Percentiles rank a stretch among this genome's conserved stretches.
Conservation (phyloP, 2,797 vertebrate species). For the Okamejei kenojei region DNA sequence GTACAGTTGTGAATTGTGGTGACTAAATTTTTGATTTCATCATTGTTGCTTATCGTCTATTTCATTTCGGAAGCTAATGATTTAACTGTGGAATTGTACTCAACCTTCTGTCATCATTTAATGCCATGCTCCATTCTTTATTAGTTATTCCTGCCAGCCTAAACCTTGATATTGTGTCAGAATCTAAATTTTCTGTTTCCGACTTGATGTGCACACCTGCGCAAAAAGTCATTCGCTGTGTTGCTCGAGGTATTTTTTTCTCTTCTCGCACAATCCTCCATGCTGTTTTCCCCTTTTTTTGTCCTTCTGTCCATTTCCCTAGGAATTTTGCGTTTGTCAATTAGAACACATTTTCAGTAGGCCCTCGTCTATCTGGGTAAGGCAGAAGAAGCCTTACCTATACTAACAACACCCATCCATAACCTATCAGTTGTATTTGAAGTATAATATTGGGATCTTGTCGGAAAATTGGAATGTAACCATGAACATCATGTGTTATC, state of each 20-base stretch:
- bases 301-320: too few relatives aligned
- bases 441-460: too few relatives aligned
- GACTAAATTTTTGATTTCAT: not conserved
- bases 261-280: not conserved
- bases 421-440: too few relatives aligned
- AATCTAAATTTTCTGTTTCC: not conserved
- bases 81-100: not conserved
- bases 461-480: not conserved
- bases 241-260: not conserved
- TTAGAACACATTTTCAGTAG: too few relatives aligned
- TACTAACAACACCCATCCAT: too few relatives aligned
- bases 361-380: too few relatives aligned
- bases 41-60: not conserved
- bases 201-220: not conserved
- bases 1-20: not conserved
- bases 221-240: not conserved
- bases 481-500: not conserved
- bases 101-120: not conserved
- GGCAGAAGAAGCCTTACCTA: too few relatives aligned
- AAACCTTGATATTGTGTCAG: not conserved
- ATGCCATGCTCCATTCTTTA: not conserved
- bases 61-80: not conserved
- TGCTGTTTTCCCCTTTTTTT: too few relatives aligned
- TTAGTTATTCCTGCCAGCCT: not conserved
- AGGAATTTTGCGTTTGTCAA: too few relatives aligned